Evolutionary conservation across 2,888 invertebrate species (phyloP), one percentile per base, ranked within the genome.

Genomic region (Dolomedes plantarius): DNA sequence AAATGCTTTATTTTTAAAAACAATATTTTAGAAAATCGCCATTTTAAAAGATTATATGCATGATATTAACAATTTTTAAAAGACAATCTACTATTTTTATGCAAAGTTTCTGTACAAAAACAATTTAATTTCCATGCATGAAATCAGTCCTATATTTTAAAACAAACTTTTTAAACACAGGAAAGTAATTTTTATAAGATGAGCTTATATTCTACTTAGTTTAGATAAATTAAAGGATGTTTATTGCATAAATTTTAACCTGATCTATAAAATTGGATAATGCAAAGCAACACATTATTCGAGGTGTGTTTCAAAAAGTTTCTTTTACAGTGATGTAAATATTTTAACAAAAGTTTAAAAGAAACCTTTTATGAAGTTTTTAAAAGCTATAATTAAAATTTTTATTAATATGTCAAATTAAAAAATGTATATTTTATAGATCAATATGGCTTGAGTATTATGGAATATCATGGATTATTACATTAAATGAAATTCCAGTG

Each of bases 321-420:
- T n/a, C n/a, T 69, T 69, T 13, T 9, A 36, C 32, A 67, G 50
- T 31, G 36, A 56, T 50, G 62, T n/a, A 56, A 36, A 69, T 56
- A n/a, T 76, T 56, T 11, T 77, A 19, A 56, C 28, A 41, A 67
- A 50, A 68, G 67, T 16, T 56, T 32, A 74, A 19, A 7, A n/a
- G 31, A 36, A 64, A 39, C 31, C 19, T 71, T 71, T 36, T 64
- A 71, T 39, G 32, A 2, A 41, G 71, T 9, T 64, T 71, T 71
- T 69, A 56, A 78, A 64, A 78, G 56, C 39, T 62, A 29, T 71
- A 71, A 36, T 80, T n/a, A n/a, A n/a, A n/a, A n/a, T n/a, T n/a
- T n/a, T n/a, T n/a, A n/a, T n/a, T n/a, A n/a, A n/a, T n/a, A n/a
- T n/a, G n/a, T n/a, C n/a, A n/a, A n/a, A n/a, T n/a, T n/a, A n/a